A percentile compares a stretch with the other conserved stretches of the same genome.
Evolutionary conservation across 2,113 vertebrate species (phyloP).

Genomic region (Henicopernis longicauda): DNA sequence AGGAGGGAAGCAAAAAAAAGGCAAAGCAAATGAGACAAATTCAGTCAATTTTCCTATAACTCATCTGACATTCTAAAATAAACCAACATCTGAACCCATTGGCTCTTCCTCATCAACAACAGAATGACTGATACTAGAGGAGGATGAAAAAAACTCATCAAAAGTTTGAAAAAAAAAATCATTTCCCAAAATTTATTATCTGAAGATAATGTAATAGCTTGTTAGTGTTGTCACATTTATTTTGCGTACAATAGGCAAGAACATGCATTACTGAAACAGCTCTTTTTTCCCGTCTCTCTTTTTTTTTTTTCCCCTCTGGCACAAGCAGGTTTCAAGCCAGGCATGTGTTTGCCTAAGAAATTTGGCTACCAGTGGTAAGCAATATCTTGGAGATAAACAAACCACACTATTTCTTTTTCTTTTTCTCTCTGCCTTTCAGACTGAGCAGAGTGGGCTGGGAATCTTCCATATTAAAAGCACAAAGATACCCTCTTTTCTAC

Average conservation of each 20-base stretch:
- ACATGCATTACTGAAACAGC: neutral
- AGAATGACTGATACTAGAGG: neutral
- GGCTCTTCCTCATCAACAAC: neutral
- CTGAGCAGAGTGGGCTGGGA: neutral
- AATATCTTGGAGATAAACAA: neutral
- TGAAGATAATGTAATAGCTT: neutral
- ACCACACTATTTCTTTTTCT: neutral
- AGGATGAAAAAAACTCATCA: neutral
- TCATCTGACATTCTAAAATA: neutral
- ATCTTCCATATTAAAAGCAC: neutral
- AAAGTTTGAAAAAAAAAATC: neutral
- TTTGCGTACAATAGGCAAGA: neutral
- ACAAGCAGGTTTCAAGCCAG: conserved; percentile 77
- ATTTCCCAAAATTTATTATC: neutral
- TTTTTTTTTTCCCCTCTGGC: neutral
- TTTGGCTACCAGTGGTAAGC: conserved; percentile 76
- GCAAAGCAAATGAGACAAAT: neutral
- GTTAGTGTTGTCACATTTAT: neutral
- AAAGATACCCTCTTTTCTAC: neutral
- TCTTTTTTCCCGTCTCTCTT: neutral
- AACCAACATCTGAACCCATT: neutral
- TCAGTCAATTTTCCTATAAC: neutral
- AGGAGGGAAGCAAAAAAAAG: neutral
- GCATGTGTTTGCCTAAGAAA: conserved; percentile 79
- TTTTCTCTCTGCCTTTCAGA: neutral